These are phyloP conservation scores for Crenichthys baileyi DNA, from an alignment of 2,797 vertebrate genomes.

Conservation along the genomic window DNA sequence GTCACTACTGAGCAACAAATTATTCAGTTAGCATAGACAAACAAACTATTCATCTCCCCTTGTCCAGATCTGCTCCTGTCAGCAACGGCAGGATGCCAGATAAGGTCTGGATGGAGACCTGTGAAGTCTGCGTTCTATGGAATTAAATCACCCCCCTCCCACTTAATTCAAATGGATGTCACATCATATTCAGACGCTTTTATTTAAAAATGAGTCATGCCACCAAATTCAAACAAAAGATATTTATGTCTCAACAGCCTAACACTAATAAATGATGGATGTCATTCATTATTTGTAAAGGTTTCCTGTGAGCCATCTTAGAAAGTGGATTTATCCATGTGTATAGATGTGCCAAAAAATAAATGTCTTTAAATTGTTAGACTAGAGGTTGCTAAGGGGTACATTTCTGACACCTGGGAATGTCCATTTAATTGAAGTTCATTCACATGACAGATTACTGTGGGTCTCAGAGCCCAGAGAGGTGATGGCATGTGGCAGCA, in stretches of 20 bases:
- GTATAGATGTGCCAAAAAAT: conserved; percentile 15
- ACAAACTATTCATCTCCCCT: conserved; percentile 69
- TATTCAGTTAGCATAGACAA: conserved; percentile 58
- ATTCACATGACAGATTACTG: conserved; percentile 65
- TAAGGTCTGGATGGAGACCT: conserved; percentile 45
- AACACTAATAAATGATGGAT: conserved; percentile 41
- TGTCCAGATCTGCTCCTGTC: conserved; percentile 60
- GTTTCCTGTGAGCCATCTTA: conserved; percentile 7
- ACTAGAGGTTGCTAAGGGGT: conserved; percentile 28
- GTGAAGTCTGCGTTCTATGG: conserved; percentile 52
- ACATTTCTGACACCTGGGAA: conserved; percentile 61
- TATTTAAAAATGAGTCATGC: conserved; percentile 47
- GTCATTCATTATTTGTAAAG: conserved; percentile 38
- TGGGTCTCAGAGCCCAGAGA: conserved; percentile 43
- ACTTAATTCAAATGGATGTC: conserved; percentile 35
- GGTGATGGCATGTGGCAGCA: conserved; percentile 46
- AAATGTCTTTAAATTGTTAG: conserved; percentile 24
- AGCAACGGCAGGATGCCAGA: conserved; percentile 50
- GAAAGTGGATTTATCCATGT: conserved; percentile 13
- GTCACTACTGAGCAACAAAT: conserved; percentile 56
- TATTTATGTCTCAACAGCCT: conserved; percentile 24
- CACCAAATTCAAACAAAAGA: conserved; percentile 46
- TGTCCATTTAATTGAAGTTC: conserved; percentile 69
- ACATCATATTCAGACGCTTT: conserved; percentile 37
- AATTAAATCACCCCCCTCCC: conserved; percentile 34